Conservation (phyloP, 2,113 vertebrate species). For the Clarias magur region DNA sequence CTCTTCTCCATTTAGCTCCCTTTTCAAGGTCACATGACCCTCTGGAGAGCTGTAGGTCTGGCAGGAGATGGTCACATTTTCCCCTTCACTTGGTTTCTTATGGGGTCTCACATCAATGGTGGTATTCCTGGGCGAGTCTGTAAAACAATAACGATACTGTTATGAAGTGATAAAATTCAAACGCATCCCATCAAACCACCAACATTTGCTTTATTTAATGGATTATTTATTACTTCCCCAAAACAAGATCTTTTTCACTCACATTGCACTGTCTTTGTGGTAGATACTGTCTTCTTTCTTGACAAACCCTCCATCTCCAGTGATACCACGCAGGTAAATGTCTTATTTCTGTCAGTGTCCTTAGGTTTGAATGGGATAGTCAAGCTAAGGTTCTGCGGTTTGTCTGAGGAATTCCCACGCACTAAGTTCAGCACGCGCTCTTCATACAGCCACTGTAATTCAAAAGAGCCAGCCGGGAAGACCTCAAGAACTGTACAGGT, state of each 20-base stretch:
- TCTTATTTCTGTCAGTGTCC: slow-evolving; percentile 22
- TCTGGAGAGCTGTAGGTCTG: slow-evolving; percentile 51
- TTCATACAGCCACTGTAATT: slow-evolving; percentile 50
- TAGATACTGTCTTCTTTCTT: slow-evolving; percentile 11
- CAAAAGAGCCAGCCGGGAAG: slow-evolving; percentile 47
- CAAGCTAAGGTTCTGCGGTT: slow-evolving; percentile 34
- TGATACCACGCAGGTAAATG: slow-evolving; percentile 50
- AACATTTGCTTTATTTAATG: background rate
- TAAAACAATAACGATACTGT: slow-evolving; percentile 21
- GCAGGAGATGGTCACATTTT: slow-evolving; percentile 64
- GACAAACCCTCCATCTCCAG: slow-evolving; percentile 42
- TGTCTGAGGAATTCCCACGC: slow-evolving; percentile 3
- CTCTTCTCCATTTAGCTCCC: slow-evolving; percentile 55
- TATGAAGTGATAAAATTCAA: background rate
- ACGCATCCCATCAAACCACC: background rate
- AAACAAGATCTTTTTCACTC: slow-evolving; percentile 33
- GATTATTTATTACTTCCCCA: background rate
- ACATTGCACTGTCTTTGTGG: slow-evolving; percentile 48
- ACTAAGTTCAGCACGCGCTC: slow-evolving; percentile 6
- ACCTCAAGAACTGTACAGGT: slow-evolving; percentile 45
- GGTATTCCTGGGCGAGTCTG: slow-evolving; percentile 63
- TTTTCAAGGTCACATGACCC: slow-evolving; percentile 59
- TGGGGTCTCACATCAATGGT: slow-evolving; percentile 62
- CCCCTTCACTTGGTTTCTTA: slow-evolving; percentile 64
- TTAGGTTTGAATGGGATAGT: slow-evolving; percentile 4